Conservation (phyloP, 2,888 invertebrate species). For the Xestia xanthographa region DNA sequence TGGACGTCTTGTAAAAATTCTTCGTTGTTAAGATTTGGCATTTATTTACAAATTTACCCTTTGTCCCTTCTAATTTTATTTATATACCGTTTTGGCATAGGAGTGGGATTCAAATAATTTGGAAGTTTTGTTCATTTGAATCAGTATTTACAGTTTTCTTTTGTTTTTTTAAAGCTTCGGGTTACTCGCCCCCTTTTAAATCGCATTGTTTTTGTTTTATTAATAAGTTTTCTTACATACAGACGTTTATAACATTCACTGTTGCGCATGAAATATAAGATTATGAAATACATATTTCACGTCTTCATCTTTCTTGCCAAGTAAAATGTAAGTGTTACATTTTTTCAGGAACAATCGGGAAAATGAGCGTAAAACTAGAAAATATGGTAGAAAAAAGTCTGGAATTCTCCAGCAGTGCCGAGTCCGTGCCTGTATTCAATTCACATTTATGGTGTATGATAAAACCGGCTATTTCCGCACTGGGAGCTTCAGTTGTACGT, state of each 20-base stretch:
- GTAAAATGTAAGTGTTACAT: slow-evolving; percentile 7
- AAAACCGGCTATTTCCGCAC: slow-evolving; percentile 83
- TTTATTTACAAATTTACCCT: slow-evolving; percentile 60
- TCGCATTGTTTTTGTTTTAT: slow-evolving; percentile 25
- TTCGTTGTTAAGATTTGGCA: slow-evolving; percentile 51
- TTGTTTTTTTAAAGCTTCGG: slow-evolving; percentile 18
- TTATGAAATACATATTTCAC: slow-evolving; percentile 45
- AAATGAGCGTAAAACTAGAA: slow-evolving; percentile 15
- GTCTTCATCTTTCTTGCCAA: slow-evolving; percentile 28
- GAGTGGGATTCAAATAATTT: slow-evolving; percentile 9
- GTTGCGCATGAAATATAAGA: slow-evolving; percentile 22
- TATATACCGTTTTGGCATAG: slow-evolving; percentile 56
- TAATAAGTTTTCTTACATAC: slow-evolving; percentile 12
- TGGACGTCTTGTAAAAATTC: slow-evolving; percentile 74
- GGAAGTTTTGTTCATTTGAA: slow-evolving; percentile 14
- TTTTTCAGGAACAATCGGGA: background rate
- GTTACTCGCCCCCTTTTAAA: slow-evolving; percentile 20
- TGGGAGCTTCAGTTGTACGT: slow-evolving; percentile 66
- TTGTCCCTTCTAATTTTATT: slow-evolving; percentile 58
- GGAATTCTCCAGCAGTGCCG: slow-evolving; percentile 79
- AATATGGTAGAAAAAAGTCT: slow-evolving; percentile 45
- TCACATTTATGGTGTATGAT: slow-evolving; percentile 86
- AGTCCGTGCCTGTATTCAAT: slow-evolving; percentile 81
- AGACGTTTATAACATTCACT: slow-evolving; percentile 2
- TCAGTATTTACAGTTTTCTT: slow-evolving; percentile 34